Base-by-base conservation (phyloP, 2,113 vertebrate genomes). In the Oplegnathus fasciatus region DNA sequence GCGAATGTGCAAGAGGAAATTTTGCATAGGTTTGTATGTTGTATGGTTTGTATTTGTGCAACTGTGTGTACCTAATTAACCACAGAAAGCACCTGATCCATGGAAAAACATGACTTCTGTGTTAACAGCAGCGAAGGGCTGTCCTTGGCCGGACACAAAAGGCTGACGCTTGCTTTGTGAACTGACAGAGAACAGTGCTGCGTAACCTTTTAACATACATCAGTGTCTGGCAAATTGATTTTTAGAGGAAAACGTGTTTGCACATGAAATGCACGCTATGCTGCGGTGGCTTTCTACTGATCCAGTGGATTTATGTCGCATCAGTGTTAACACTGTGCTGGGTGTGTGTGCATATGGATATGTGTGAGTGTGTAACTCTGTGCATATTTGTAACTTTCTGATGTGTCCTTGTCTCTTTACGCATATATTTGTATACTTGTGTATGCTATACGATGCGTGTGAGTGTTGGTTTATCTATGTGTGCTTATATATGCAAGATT, bases 171-270 rank as follows among this genome's bases (percentile, higher is more conserved):
- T 57, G 71, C 67, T 81, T 75, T 77, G 71, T 86, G 75, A 85
- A 34, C 17, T 61, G 79, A 84, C 71, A 34, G 67, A 83, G 85
- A 83, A 81, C 55, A 61, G 69, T 34, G 83, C 64, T 68, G 72
- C 1, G 10, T 68, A 85, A 82, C 87, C 85, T 89, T 75, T 87
- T 80, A 80, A 88, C 82, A 78, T 71, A 83, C 87, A 72, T 87
- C 78, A 85, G 82, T 55, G 78, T 79, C 80, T 14, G 46, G 30
- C 30, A 86, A 85, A 89, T 90, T 42, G 90, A 93, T 91, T 91
- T 82, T 74, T 62, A 66, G 52, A 82, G 34, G 68, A 76, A 82
- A 86, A 88, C 83, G 84, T 93, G 91, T 91, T 93, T 88, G 88
- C 76, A 91, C 90, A 93, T 92, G 84, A 92, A 85, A 85, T 67